Percentiles rank a stretch among this genome's conserved stretches.
Conservation (phyloP, 2,888 invertebrate genomes). For the Sphaeridia pumilis region DNA sequence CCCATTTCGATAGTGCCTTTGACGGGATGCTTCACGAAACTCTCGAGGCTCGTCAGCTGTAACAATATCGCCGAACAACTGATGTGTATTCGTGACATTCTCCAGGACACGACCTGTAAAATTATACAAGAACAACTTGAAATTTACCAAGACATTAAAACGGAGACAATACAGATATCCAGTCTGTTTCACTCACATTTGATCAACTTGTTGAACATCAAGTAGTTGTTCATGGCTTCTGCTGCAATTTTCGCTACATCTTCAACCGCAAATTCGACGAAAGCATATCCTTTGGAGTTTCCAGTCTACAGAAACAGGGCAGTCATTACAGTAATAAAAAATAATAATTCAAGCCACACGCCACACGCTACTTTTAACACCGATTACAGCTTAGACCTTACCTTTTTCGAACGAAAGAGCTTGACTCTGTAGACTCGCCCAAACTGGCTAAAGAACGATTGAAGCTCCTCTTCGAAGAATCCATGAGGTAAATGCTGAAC, state of each 20-base stretch:
- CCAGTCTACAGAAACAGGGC: constrained; percentile 50
- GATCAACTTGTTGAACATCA: constrained; percentile 83
- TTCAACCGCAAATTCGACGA: constrained; percentile 69
- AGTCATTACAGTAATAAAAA: not conserved
- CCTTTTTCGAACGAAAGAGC: constrained; percentile 64
- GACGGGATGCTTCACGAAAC: constrained; percentile 17
- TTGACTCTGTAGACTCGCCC: constrained; percentile 68
- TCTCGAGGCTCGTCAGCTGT: no score
- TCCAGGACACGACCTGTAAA: constrained; percentile 26
- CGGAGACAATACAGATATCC: constrained; percentile 18
- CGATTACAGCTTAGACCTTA: constrained; percentile 33
- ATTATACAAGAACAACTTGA: not conserved
- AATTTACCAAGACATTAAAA: not conserved
- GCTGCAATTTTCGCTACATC: constrained; percentile 88
- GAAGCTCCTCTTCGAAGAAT: constrained; percentile 80
- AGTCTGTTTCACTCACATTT: constrained; percentile 52
- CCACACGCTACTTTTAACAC: not conserved
- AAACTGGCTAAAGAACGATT: constrained; percentile 79
- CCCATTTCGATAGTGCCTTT: constrained; percentile 7
- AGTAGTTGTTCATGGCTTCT: constrained; percentile 92
- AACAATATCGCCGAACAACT: constrained; percentile 21
- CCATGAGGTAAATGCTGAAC: constrained; percentile 81
- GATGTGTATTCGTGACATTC: constrained; percentile 11
- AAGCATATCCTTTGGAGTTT: constrained; percentile 75
- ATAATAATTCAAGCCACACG: not conserved